Conservation (phyloP, 2,888 invertebrate species). For the Hemistola chrysoprasaria region DNA sequence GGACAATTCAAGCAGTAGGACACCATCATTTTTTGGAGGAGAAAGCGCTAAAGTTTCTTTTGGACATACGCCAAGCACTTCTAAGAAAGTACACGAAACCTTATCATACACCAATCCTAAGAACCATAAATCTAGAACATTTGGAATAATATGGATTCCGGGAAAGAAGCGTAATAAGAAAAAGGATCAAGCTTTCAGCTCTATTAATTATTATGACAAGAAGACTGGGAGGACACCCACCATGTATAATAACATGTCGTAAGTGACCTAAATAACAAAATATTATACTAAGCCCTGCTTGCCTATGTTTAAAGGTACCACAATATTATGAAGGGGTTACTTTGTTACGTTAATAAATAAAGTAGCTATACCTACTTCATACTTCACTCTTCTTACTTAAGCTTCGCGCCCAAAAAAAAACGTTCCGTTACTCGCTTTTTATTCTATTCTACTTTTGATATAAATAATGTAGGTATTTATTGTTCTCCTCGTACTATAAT, state of each 20-base stretch:
- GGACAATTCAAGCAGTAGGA: conserved; percentile 7
- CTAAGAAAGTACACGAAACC: conserved; percentile 45
- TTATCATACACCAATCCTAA: conserved; percentile 44
- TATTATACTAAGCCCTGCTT: no score
- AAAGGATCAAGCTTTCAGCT: conserved; percentile 57
- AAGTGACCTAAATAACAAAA: no score
- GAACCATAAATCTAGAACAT: conserved; percentile 48
- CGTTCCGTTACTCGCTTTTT: no score
- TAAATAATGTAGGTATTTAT: no score
- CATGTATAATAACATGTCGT: conserved; percentile 62
- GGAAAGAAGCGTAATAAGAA: conserved; percentile 58
- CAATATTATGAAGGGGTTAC: no score
- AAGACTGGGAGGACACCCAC: conserved; percentile 58
- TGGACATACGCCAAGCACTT: conserved; percentile 22
- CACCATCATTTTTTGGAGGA: conserved; percentile 15
- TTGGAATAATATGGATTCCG: conserved; percentile 71
- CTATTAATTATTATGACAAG: conserved; percentile 50
- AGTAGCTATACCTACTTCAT: no score
- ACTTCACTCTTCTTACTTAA: no score
- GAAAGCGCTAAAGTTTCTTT: conserved; percentile 13
- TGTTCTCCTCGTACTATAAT: no score
- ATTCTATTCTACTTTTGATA: no score
- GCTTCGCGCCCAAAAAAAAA: no score
- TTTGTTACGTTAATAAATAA: no score
- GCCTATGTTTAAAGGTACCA: no score